Percentiles rank a stretch among this genome's conserved stretches.
Conservation (phyloP, 2,888 invertebrate genomes). For the Bhutanitis thaidina region DNA sequence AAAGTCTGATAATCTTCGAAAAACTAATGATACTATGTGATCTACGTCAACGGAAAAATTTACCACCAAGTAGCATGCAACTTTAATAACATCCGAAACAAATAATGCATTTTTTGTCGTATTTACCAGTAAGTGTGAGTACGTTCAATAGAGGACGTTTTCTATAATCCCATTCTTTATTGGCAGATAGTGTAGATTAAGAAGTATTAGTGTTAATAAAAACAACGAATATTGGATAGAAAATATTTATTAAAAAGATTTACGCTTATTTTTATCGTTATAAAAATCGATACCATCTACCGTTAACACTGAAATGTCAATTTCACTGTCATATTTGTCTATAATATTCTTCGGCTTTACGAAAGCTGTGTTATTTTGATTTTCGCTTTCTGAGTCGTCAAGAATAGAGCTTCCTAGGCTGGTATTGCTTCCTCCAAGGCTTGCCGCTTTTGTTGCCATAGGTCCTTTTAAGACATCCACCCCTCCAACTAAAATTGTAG, state of each 20-base stretch:
- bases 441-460: slow-evolving; percentile 35
- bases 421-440: slow-evolving; percentile 67
- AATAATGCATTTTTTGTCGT: too few relatives aligned
- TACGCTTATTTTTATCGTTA: slow-evolving; percentile 43
- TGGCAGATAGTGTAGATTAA: too few relatives aligned
- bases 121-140: too few relatives aligned
- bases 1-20: too few relatives aligned
- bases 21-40: too few relatives aligned
- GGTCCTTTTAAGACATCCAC: slow-evolving; percentile 56
- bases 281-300: slow-evolving; percentile 18
- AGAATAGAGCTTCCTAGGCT: slow-evolving; percentile 72
- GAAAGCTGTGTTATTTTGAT: slow-evolving; percentile 43
- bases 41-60: too few relatives aligned
- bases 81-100: too few relatives aligned
- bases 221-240: too few relatives aligned
- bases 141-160: too few relatives aligned
- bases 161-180: too few relatives aligned
- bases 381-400: slow-evolving; percentile 56
- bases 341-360: slow-evolving; percentile 45
- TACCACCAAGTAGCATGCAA: too few relatives aligned
- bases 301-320: slow-evolving; percentile 66
- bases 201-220: too few relatives aligned
- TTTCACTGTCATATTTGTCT: slow-evolving; percentile 64
- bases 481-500: slow-evolving; percentile 52
- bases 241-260: slow-evolving; percentile 40